Percentiles rank a stretch among this genome's conserved stretches.
Conservation (phyloP, 2,888 invertebrate species). For the Gisinianus flammeolus region DNA sequence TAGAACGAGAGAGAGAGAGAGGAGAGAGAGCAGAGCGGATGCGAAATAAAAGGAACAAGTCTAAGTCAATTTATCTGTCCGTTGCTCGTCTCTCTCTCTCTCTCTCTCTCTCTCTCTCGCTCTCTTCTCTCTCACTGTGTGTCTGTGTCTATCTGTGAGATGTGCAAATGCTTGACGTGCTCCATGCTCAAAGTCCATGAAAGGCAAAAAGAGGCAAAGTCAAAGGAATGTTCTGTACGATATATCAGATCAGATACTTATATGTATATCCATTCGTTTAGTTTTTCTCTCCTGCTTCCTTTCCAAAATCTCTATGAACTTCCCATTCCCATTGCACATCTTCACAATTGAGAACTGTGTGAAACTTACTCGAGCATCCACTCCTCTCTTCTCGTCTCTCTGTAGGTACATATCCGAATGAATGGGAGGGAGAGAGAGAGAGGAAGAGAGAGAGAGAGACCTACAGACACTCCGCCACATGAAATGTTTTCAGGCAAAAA, state of each 20-base stretch:
- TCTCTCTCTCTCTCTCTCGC: background rate
- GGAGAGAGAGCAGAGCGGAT: slow-evolving; percentile 19
- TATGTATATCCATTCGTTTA: background rate
- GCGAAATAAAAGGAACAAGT: slow-evolving; percentile 28
- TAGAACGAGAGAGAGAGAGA: background rate
- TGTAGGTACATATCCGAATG: background rate
- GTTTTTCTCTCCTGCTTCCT: background rate
- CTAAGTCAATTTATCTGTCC: slow-evolving; percentile 36
- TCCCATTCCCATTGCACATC: no score
- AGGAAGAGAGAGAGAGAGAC: no score
- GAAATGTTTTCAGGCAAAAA: no score
- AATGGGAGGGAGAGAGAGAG: background rate
- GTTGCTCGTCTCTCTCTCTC: background rate
- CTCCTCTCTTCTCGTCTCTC: background rate
- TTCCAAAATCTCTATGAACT: background rate
- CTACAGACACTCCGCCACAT: no score
- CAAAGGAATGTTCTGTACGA: background rate
- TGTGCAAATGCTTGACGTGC: slow-evolving; percentile 1
- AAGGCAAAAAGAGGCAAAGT: background rate
- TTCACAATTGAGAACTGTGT: background rate
- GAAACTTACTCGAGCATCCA: background rate
- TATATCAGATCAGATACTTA: background rate
- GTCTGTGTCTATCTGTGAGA: background rate
- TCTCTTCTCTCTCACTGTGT: background rate
- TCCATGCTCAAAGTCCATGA: background rate